Conservation (phyloP, 2,797 vertebrate genomes). For the Darevskia nairensis region DNA sequence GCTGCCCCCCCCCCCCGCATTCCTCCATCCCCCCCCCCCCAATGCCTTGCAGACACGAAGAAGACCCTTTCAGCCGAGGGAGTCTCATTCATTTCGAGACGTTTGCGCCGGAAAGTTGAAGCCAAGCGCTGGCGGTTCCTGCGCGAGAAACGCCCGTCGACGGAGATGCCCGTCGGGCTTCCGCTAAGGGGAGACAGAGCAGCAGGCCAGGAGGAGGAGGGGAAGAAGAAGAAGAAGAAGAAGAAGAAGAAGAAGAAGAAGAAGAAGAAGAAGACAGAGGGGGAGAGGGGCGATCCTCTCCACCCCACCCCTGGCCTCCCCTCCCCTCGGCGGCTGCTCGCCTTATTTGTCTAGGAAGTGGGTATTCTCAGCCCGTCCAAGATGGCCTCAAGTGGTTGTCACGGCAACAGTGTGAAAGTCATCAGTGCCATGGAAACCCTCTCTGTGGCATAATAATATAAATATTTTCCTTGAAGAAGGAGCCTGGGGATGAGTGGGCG, state of each 20-base stretch:
- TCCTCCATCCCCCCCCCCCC: no score
- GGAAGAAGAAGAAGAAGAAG: no score
- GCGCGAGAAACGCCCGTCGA: not conserved
- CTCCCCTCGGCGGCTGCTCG: constrained; percentile 31
- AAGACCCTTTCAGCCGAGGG: no score
- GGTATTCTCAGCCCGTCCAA: constrained; percentile 73
- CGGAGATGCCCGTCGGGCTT: not conserved
- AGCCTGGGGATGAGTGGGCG: constrained; percentile 76
- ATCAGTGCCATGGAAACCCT: constrained; percentile 83
- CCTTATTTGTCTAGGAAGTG: constrained; percentile 77
- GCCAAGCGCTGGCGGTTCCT: no score
- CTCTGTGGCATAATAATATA: constrained; percentile 79
- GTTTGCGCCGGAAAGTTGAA: no score
- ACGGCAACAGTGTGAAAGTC: constrained; percentile 75
- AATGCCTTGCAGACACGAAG: no score
- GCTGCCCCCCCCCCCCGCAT: no score
- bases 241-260: no score
- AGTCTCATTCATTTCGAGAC: no score
- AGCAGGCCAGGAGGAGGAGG: no score
- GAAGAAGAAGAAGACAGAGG: no score
- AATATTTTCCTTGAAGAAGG: constrained; percentile 81
- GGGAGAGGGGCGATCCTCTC: not conserved
- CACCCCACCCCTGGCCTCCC: not conserved
- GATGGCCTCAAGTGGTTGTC: constrained; percentile 79
- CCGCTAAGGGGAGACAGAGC: not conserved